Base-by-base conservation (phyloP, 2,888 invertebrate species). In the Frankliniella intonsa region DNA sequence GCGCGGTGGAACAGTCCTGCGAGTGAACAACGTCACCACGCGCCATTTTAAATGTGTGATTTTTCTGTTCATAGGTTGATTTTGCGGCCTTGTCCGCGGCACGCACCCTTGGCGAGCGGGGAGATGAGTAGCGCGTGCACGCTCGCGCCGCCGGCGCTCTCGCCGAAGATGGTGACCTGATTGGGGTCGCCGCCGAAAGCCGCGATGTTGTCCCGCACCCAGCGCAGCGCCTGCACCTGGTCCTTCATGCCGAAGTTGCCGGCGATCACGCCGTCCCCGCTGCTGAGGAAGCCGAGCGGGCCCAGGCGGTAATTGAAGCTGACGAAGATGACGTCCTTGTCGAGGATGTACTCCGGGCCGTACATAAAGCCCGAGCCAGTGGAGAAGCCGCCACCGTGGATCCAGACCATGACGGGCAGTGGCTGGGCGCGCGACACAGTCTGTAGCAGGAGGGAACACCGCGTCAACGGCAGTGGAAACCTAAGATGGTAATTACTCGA, bases 1-100 rank as follows among this genome's bases (percentile, higher is more conserved):
- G 22, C 69, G 69, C 69, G n/a, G 69, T 69, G 69, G 69, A 69
- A 69, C n/a, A 69, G 69, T n/a, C 69, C 69, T 69, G 69, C 69
- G n/a, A n/a, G n/a, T n/a, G n/a, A n/a, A n/a, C n/a, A n/a, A n/a
- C n/a, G n/a, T n/a, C n/a, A n/a, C n/a, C n/a, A n/a, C n/a, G n/a
- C n/a, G n/a, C n/a, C n/a, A n/a, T n/a, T n/a, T n/a, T n/a, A n/a
- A n/a, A n/a, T n/a, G n/a, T n/a, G n/a, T n/a, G n/a, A n/a, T n/a
- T n/a, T n/a, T n/a, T n/a, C n/a, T n/a, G n/a, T n/a, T n/a, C n/a
- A n/a, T n/a, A n/a, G n/a, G n/a, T n/a, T n/a, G n/a, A n/a, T n/a
- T n/a, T n/a, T n/a, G n/a, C n/a, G n/a, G n/a, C n/a, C n/a, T n/a
- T n/a, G n/a, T n/a, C n/a, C n/a, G n/a, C n/a, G n/a, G n/a, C n/a